Base-by-base conservation (phyloP, 2,888 invertebrate genomes). In the Macrosoma leucophasiata region DNA sequence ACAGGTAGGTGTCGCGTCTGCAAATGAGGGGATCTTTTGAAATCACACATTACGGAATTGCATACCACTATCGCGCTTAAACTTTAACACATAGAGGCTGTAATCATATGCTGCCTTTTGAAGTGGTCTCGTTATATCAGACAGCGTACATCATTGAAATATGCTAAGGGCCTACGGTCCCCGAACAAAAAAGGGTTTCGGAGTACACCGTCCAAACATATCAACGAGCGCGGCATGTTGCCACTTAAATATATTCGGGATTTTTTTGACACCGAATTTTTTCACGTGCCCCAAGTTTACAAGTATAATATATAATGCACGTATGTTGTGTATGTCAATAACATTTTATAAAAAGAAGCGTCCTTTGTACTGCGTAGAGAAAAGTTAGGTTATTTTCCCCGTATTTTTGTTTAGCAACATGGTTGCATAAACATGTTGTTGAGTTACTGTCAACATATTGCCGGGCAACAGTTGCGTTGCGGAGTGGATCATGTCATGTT, bases 121-220 rank as follows among this genome's bases (percentile, higher is more conserved):
- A 50, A 48, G 46, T 52, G 42, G 37, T 43, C 57, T 62, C 61
- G 59, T 62, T 62, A 62, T 55, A 48, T 37, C 51, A n/a, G n/a
- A n/a, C n/a, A 50, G 41, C 50, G 58, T 61, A 55, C 48, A 55
- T 50, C 63, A 62, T 60, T 62, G 58, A 63, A 67, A 66, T 65
- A 58, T 62, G 58, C 53, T 48, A 46, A 51, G 52, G 51, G 52
- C 43, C 44, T 47, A 42, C 46, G 50, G 48, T 47, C 46, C 48
- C 46, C 31, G 44, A 50, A 47, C 52, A 54, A 50, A 52, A 55
- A 52, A 43, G 45, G 50, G 48, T 46, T 50, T 44, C 39, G 42
- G 36, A 46, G 42, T 39, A 42, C 45, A 43, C 44, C 46, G 50
- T 48, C 52, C 52, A 51, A 51, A 51, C 48, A 51, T 49, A 52